Conservation (phyloP, 2,113 vertebrate genomes). For the Sterna hirundo region DNA sequence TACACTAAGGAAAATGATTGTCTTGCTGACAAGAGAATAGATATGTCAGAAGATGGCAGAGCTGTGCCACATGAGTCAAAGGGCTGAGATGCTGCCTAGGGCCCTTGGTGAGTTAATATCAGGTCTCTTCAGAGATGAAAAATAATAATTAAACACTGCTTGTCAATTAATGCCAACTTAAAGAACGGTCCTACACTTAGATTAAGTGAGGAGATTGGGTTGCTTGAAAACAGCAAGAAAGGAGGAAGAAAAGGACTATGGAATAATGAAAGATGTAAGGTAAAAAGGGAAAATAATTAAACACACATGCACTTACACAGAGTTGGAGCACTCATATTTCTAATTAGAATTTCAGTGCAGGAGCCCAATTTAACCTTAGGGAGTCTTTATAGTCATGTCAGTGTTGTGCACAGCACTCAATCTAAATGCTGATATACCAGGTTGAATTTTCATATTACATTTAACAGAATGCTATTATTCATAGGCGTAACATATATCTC, state of each 20-base stretch:
- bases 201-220: conserved; percentile 71
- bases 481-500: conserved; percentile 55
- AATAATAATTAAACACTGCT: conserved; percentile 83
- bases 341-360: conserved; percentile 82
- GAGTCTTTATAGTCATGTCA: conserved; percentile 76
- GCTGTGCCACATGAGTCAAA: conserved; percentile 61
- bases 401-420: conserved; percentile 71
- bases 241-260: conserved; percentile 68
- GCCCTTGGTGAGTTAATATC: conserved; percentile 75
- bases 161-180: conserved; percentile 80
- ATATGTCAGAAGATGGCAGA: conserved; percentile 67
- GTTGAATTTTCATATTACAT: conserved; percentile 64
- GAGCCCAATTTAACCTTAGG: conserved; percentile 81
- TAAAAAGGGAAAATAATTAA: conserved; percentile 79
- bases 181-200: conserved; percentile 75
- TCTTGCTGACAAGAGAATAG: conserved; percentile 29
- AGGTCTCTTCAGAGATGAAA: conserved; percentile 75
- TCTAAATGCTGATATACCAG: conserved; percentile 57
- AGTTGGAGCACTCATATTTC: conserved; percentile 76
- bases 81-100: conserved; percentile 48
- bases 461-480: conserved; percentile 54
- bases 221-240: conserved; percentile 79
- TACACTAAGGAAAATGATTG: neutral
- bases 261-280: conserved; percentile 74
- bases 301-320: conserved; percentile 70